Base-by-base conservation (phyloP, 2,888 invertebrate species). In the Phoronis australis region DNA sequence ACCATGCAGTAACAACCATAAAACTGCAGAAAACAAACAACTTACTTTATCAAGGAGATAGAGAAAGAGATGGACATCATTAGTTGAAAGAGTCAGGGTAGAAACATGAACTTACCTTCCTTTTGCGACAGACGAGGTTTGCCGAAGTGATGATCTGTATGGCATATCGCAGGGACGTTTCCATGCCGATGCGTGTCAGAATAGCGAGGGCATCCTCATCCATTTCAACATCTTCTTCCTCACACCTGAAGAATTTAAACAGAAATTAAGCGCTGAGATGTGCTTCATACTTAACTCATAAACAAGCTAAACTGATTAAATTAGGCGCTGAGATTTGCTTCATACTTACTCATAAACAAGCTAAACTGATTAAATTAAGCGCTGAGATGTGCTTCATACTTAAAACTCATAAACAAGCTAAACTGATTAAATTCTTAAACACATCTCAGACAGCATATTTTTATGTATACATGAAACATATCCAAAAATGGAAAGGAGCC, bases 211-310 rank as follows among this genome's bases (percentile, higher is more conserved):
- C 97, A 73, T 93, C 94, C 2, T 85, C 85, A 0, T 88, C 85
- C 85, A 99, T 88, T 68, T 93, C 89, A 59, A 95, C 95, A 75
- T 97, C 96, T 72, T 99, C 99, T 69, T 99, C 99, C 71, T 97
- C 95, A 73, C 94, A 94, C 54, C 95, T 79, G n/a, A n/a, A n/a
- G n/a, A n/a, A n/a, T n/a, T 15, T 35, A 35, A 35, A 35, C 35
- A 35, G 35, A 35, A n/a, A n/a, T n/a, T n/a, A n/a, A n/a, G n/a
- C n/a, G n/a, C n/a, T n/a, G n/a, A n/a, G n/a, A n/a, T n/a, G n/a
- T n/a, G n/a, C 31, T 12, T 31, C 31, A 31, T 31, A 31, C 9
- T 15, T 12, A 31, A 31, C 9, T 31, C 9, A 31, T 31, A 12
- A 31, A 12, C 31, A 31, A 12, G 31, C 9, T 15, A 31, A 31